A percentile compares a stretch with the other conserved stretches of the same genome.
phyloP scores from a whole-genome alignment of 2,888 invertebrate genomes.

The Galerucella pusilla region DNA sequence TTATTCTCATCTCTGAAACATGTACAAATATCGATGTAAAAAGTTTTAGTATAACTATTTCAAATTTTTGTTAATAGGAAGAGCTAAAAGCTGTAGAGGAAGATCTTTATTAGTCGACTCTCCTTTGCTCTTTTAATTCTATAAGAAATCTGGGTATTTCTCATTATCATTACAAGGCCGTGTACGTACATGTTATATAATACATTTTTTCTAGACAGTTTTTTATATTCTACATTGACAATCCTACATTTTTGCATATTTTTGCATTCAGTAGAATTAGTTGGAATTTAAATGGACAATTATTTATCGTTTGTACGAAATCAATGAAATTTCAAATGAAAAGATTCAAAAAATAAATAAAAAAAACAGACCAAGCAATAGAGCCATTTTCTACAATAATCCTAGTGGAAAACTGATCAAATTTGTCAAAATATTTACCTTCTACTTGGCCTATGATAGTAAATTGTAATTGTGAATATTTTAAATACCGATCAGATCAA shows the following conservation, averaged over 20 bases:
- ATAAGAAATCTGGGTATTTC: neutral
- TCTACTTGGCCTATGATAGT: too few species aligned
- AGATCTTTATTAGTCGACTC: too few species aligned
- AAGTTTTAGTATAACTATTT: too few species aligned
- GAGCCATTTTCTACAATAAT: neutral
- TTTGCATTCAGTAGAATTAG: neutral
- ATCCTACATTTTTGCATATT: neutral
- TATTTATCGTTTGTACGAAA: neutral
- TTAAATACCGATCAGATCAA: too few species aligned
- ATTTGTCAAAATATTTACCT: too few species aligned
- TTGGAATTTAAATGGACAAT: neutral
- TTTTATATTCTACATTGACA: neutral
- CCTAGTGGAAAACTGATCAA: too few species aligned
- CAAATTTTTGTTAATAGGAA: too few species aligned
- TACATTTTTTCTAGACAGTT: neutral
- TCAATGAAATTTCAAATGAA: neutral
- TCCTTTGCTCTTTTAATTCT: too few species aligned
- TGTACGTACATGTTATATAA: neutral
- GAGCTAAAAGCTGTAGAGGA: too few species aligned
- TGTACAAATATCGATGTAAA: too few species aligned
- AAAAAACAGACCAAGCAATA: neutral
- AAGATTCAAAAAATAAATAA: neutral
- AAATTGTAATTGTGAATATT: too few species aligned
- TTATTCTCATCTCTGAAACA: slow-evolving; percentile 1
- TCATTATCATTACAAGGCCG: neutral